Conservation (phyloP, 2,797 vertebrate species). For the Decapterus maruadsi region DNA sequence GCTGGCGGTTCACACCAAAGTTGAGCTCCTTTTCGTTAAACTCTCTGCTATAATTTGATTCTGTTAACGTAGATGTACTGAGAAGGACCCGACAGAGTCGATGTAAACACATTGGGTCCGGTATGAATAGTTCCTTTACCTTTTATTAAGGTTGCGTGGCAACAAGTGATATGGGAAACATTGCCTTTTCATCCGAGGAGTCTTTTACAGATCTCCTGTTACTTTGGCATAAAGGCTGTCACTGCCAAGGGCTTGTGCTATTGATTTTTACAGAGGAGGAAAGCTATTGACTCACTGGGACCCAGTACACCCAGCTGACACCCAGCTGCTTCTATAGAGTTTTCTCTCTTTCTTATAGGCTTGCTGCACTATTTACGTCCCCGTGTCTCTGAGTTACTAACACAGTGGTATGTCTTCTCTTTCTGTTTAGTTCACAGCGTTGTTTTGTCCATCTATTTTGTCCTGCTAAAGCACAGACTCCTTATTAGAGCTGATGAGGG, state of each 20-base stretch:
- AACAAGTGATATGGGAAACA: not conserved
- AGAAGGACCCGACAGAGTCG: not conserved
- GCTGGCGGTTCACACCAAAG: not conserved
- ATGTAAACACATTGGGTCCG: not conserved
- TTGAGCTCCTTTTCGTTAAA: not conserved
- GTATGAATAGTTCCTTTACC: not conserved
- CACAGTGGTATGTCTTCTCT: not conserved
- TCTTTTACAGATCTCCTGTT: constrained; percentile 5
- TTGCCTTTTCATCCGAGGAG: not conserved
- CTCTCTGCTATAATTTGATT: not conserved
- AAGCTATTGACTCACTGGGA: constrained; percentile 16
- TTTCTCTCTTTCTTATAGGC: constrained; percentile 11
- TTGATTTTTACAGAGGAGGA: constrained; percentile 33
- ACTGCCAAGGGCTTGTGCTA: constrained; percentile 23
- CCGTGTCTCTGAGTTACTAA: not conserved
- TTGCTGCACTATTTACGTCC: constrained; percentile 13
- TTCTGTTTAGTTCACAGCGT: not conserved
- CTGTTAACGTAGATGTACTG: not conserved
- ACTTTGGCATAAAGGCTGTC: constrained; percentile 11
- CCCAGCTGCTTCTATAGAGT: constrained; percentile 9
- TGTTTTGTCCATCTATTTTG: not conserved
- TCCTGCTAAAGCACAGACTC: constrained; percentile 1
- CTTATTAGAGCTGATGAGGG: not conserved
- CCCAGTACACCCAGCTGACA: constrained; percentile 14
- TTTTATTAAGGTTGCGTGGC: not conserved